Conservation (phyloP, 2,113 vertebrate species). For the Pongo pygmaeus region DNA sequence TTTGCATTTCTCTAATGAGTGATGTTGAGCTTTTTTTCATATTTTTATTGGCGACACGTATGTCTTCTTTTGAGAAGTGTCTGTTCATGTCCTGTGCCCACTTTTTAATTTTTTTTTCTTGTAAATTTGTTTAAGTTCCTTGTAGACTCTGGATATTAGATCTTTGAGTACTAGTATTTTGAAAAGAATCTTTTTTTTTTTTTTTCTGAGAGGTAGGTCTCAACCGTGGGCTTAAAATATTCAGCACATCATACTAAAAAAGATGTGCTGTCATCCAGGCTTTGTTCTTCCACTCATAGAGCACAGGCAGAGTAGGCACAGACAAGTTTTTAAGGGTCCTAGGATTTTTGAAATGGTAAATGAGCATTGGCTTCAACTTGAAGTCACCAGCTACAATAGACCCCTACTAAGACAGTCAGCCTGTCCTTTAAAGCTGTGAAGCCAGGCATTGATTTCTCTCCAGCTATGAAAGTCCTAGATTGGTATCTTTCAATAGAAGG, state of each 20-base stretch:
- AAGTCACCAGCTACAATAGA: background rate
- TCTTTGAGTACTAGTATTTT: background rate
- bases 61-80: no score
- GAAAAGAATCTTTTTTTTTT: background rate
- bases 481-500: background rate
- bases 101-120: no score
- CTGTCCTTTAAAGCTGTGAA: background rate
- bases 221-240: background rate
- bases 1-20: no score
- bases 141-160: no score
- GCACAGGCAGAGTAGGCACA: background rate
- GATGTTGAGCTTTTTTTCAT: no score
- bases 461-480: background rate
- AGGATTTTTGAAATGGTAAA: background rate
- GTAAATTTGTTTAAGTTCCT: no score
- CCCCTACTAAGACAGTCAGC: background rate
- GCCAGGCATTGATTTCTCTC: background rate
- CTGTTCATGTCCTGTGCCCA: no score
- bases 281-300: background rate
- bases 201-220: background rate
- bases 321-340: background rate
- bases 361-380: background rate
- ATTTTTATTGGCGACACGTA: no score
- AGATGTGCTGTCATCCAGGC: background rate
- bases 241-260: background rate